Base-by-base conservation (phyloP, 2,888 invertebrate genomes). In the Glyphotaelius pellucidus region DNA sequence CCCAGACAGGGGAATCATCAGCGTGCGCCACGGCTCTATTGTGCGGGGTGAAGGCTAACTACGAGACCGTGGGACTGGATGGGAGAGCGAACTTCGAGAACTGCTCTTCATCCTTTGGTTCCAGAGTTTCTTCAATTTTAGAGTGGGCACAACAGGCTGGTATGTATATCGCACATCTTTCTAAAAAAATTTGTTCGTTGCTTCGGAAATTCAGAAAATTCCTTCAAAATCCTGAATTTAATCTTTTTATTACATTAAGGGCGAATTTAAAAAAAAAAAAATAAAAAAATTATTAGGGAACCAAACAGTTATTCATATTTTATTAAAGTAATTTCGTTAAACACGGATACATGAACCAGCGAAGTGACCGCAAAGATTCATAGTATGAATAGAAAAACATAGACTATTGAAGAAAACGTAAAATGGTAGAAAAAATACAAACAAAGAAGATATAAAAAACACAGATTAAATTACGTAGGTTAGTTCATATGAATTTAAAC, bases 11-110 rank as follows among this genome's bases (percentile, higher is more conserved):
- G 0, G 98, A 98, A 94, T 97, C 97, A 0, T 97, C 97, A 0
- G 97, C 97, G 0, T 97, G 98, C 91, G 98, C 97, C 0, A 98
- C 97, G 0, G 97, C 97, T 0, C 96, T 97, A n/a, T 95, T 97
- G 0, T 97, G 97, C 92, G 97, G 97, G 0, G 97, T 97, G 15
- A 97, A 97, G 94, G 97, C 97, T 0, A 96, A 97, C 93, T 97
- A 97, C 93, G 97, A 97, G 94, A 97, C 97, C 0, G 95, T 97
- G 31, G 97, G 97, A 0, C 94, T 97, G 35, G 97, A 97, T 92
- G 96, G 97, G 2, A 96, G 96, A 4, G 97, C 96, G 4, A 95
- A 96, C 90, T 97, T 97, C 94, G 97, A 97, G 94, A 96, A 95
- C 94, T 97, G 97, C 94, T 95, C 96, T 32, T 96, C 97, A 0